Evolutionary conservation across 2,797 vertebrate genomes (phyloP), one percentile per base, ranked within the genome.

Genomic region (Tapera naevia): DNA sequence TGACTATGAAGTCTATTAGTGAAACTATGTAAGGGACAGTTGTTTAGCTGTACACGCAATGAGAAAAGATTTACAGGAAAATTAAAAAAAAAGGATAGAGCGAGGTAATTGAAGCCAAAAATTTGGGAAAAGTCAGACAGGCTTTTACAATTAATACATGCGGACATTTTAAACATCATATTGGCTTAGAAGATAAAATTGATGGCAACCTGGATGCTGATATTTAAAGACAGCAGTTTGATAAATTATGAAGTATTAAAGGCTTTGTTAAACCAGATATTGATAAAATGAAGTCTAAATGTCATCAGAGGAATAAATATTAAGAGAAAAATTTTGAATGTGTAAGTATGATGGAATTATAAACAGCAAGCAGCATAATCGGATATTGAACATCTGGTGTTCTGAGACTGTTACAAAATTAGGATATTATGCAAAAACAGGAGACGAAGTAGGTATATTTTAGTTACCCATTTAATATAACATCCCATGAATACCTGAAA

Each of bases 221-320:
- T 75, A 81, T 79, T 91, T 88, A 81, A 95, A 96, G 76, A 79
- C 51, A 93, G 18, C 21, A 79, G 7, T 70, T 73, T 80, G 76
- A 91, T 87, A 56, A 80, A 92, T 83, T 65, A 25, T 51, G 17
- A 83, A 67, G 37, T 50, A 32, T 79, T 88, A 71, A 73, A 82
- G 72, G 39, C 9, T 80, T 87, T 45, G 10, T 61, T 88, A 92
- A 87, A 67, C 7, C 9, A 80, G 23, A 27, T 89, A 87, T 72
- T 69, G 78, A 78, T 67, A 74, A 94, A 93, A 73, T 17, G 4
- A 91, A 87, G 5, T 58, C n/a, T 89, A 92, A 33, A 71, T 83
- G 19, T 43, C n/a, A 78, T 50, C 43, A 74, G 35, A 79, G 24
- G 74, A 90, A 95, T 62, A 86, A 81, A 79, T 84, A 86, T 62